These are phyloP conservation scores for Danio jaintianensis DNA, from an alignment of 2,797 vertebrate genomes.

Conservation along the genomic window DNA sequence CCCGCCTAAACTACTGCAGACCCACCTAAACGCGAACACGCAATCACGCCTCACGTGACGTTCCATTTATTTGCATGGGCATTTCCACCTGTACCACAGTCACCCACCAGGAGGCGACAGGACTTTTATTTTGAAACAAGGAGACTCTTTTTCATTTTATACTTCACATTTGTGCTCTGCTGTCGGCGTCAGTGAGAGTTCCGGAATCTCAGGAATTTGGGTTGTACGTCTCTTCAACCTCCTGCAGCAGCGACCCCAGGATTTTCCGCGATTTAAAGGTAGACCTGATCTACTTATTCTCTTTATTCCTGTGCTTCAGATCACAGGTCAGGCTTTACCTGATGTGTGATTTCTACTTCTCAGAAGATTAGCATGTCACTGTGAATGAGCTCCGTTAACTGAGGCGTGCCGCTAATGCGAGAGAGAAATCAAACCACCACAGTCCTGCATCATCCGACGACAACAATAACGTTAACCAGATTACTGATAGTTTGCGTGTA, in stretches of 20 bases:
- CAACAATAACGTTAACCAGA: neutral
- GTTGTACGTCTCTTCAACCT: conserved; percentile 69
- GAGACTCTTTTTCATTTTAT: too few relatives aligned
- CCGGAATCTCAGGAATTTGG: conserved; percentile 82
- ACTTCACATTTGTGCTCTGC: neutral
- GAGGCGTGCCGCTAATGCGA: conserved; percentile 31
- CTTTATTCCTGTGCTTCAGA: neutral
- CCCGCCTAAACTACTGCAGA: too few relatives aligned
- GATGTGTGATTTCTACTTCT: neutral
- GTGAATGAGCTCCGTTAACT: conserved; percentile 29
- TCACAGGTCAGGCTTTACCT: neutral
- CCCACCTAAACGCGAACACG: too few relatives aligned
- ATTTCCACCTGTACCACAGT: too few relatives aligned
- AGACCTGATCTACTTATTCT: neutral
- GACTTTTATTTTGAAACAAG: conserved; percentile 22
- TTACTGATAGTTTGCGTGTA: neutral
- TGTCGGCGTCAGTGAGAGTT: conserved; percentile 31
- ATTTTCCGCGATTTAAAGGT: conserved; percentile 40
- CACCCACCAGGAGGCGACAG: neutral
- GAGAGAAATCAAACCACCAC: neutral
- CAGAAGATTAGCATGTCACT: neutral
- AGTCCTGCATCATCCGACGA: neutral
- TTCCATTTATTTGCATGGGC: too few relatives aligned
- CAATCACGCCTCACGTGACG: too few relatives aligned
- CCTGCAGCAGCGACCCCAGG: conserved; percentile 5